Evolutionary conservation across 2,888 invertebrate genomes (phyloP).

Genomic region (Calameuta pallipes): DNA sequence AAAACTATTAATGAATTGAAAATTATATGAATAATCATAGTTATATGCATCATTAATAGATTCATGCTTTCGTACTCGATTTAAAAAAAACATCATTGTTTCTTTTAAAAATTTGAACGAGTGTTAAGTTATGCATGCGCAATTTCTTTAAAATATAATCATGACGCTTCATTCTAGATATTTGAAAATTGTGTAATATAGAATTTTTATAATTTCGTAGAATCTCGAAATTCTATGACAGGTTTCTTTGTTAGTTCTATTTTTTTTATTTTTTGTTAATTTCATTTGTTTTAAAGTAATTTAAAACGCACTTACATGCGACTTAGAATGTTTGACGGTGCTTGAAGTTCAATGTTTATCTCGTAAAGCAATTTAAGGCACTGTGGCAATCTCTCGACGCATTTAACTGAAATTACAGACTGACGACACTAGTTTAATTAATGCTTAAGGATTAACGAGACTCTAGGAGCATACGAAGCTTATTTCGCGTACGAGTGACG

Average conservation of each 20-base stretch:
- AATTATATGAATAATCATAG: neutral
- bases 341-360: neutral
- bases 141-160: neutral
- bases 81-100: neutral
- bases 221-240: neutral
- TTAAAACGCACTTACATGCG: neutral
- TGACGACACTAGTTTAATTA: slow-evolving; percentile 37
- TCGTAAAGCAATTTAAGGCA: neutral
- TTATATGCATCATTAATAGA: neutral
- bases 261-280: neutral
- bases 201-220: neutral
- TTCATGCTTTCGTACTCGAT: neutral
- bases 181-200: neutral
- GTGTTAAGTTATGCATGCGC: neutral
- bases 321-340: neutral
- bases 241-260: neutral
- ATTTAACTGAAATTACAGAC: slow-evolving; percentile 31
- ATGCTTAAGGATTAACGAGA: slow-evolving; percentile 16
- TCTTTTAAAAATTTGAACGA: neutral
- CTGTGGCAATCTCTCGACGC: neutral
- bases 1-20: neutral
- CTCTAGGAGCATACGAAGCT: neutral
- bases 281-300: neutral
- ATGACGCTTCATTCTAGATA: neutral
- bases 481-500: neutral